Percentiles rank a stretch among this genome's conserved stretches.
These are phyloP conservation scores for Neodiprion virginianus DNA, from an alignment of 1,140 invertebrate species.

Conservation along the genomic window DNA sequence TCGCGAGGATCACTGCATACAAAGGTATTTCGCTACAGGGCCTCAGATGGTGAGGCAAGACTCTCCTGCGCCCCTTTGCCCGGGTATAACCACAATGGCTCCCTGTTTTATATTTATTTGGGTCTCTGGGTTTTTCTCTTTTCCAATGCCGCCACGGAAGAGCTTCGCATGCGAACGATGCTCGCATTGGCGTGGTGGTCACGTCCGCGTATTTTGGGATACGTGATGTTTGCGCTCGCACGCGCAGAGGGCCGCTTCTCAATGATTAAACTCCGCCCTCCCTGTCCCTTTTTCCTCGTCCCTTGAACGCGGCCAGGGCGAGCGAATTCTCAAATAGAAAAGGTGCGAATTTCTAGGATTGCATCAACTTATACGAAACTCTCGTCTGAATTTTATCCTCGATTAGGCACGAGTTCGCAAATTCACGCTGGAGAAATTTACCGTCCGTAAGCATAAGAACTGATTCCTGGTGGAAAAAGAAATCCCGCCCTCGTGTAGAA, in stretches of 20 bases:
- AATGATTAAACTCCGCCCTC: slow-evolving; percentile 42
- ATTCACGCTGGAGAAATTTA: too few species aligned
- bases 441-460: too few species aligned
- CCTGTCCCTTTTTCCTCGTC: slow-evolving; percentile 8
- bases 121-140: slow-evolving; percentile 17
- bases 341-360: slow-evolving; percentile 1
- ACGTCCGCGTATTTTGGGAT: slow-evolving; percentile 45
- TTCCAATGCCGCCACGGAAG: slow-evolving; percentile 9
- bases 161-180: slow-evolving; percentile 7
- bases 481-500: too few species aligned
- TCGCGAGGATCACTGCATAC: slow-evolving; percentile 10
- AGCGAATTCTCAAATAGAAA: slow-evolving; percentile 28
- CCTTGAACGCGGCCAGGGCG: slow-evolving; percentile 24
- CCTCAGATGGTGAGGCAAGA: slow-evolving; percentile 13
- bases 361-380: not conserved
- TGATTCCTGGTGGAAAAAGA: too few species aligned
- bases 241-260: slow-evolving; percentile 27
- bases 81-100: slow-evolving; percentile 17
- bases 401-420: too few species aligned
- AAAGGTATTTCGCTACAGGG: slow-evolving; percentile 10
- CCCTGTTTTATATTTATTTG: slow-evolving; percentile 24
- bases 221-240: slow-evolving; percentile 43
- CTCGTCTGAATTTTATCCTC: too few species aligned
- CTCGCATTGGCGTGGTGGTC: slow-evolving; percentile 43
- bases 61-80: not conserved